Conservation (phyloP, 2,797 vertebrate genomes). For the Dendrocincla fuliginosa region DNA sequence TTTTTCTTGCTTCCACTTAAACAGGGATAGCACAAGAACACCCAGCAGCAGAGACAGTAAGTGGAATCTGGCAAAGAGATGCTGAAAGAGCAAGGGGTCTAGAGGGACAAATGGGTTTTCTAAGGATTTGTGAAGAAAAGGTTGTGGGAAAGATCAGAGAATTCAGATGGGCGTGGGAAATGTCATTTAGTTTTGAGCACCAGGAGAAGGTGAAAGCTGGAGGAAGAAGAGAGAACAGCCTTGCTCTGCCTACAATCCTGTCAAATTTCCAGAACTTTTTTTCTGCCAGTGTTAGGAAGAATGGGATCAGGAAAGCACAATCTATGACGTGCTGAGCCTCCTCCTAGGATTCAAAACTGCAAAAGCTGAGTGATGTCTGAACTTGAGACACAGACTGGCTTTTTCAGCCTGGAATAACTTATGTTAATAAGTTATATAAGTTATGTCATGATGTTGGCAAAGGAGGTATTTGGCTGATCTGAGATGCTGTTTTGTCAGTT, state of each 20-base stretch:
- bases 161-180: not conserved
- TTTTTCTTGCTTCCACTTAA: conserved; percentile 9
- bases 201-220: not conserved
- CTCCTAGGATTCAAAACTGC: not conserved
- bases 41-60: not conserved
- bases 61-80: not conserved
- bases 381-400: not conserved
- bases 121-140: not conserved
- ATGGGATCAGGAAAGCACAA: not conserved
- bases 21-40: not conserved
- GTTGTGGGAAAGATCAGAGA: not conserved
- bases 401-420: not conserved
- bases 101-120: not conserved
- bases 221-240: not conserved
- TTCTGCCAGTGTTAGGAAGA: not conserved
- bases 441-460: not conserved
- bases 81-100: not conserved
- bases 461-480: not conserved
- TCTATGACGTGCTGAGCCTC: not conserved
- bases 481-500: not conserved
- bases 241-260: not conserved
- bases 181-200: not conserved
- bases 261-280: not conserved
- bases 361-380: not conserved
- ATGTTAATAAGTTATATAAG: not conserved